Conservation (phyloP, 2,888 invertebrate genomes). For the Drosophila gaucha region DNA sequence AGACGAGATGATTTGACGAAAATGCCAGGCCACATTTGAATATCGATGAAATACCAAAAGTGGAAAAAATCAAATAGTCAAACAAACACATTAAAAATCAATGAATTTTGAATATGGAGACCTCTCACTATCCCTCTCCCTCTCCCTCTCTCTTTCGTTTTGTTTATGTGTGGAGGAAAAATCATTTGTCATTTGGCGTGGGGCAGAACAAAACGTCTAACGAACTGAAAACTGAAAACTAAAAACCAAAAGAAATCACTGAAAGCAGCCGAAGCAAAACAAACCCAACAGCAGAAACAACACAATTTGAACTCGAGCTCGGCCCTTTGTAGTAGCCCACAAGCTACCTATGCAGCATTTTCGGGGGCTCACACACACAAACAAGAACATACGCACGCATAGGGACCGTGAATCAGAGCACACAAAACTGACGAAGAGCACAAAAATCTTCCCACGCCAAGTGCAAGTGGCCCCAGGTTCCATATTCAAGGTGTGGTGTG, state of each 20-base stretch:
- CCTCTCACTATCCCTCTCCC: neutral
- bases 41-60: constrained; percentile 40
- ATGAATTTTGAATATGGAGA: constrained; percentile 49
- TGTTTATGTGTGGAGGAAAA: constrained; percentile 49
- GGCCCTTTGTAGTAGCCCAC: constrained; percentile 52
- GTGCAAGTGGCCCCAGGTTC: constrained; percentile 66
- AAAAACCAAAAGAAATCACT: constrained; percentile 38
- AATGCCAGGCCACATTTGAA: constrained; percentile 33
- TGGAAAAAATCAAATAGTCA: constrained; percentile 69
- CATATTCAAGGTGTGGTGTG: constrained; percentile 70
- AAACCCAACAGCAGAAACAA: constrained; percentile 26
- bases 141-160: neutral
- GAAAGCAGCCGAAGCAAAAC: constrained; percentile 38
- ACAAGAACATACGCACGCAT: constrained; percentile 18
- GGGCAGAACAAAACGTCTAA: constrained; percentile 73
- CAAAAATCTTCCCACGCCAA: constrained; percentile 85
- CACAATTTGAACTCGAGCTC: constrained; percentile 26
- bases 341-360: constrained; percentile 59
- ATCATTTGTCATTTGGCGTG: constrained; percentile 73
- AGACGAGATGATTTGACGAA: constrained; percentile 65
- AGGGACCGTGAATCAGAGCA: constrained; percentile 75
- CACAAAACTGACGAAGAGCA: constrained; percentile 49
- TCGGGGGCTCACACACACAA: constrained; percentile 21
- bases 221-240: constrained; percentile 56
- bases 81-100: constrained; percentile 79